These are phyloP conservation scores for Eriocheir sinensis DNA, from an alignment of 1,140 invertebrate species.

Conservation along the genomic window DNA sequence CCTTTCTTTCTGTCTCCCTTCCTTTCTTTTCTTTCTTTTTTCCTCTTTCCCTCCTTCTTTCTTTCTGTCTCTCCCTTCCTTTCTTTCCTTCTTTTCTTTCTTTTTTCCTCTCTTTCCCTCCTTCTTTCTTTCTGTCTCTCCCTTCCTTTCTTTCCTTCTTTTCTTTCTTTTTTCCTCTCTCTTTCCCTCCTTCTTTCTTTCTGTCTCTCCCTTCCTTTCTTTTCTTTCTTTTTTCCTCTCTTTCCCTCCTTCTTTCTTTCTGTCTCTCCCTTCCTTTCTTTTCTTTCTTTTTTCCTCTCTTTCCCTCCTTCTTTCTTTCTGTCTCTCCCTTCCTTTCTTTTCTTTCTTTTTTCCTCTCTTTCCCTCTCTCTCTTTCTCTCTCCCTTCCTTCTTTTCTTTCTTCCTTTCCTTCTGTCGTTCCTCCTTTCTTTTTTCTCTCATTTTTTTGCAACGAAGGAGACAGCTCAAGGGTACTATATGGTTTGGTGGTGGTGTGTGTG, in stretches of 20 bases:
- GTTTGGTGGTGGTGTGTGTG: neutral
- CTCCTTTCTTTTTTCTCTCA: neutral
- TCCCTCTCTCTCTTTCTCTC: neutral
- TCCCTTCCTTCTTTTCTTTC: neutral
- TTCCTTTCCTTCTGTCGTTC: too few relatives aligned
- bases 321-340: slow-evolving; percentile 27
- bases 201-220: neutral
- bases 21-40: too few relatives aligned
- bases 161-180: neutral
- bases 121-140: too few relatives aligned
- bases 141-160: neutral
- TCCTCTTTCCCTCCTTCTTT: too few relatives aligned
- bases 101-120: too few relatives aligned
- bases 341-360: neutral
- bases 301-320: neutral
- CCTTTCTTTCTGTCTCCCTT: too few relatives aligned
- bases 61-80: too few relatives aligned
- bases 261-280: neutral
- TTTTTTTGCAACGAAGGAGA: neutral
- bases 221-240: neutral
- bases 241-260: neutral
- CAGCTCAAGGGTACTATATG: too few relatives aligned
- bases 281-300: slow-evolving; percentile 34
- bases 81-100: too few relatives aligned
- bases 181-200: neutral